Percentiles rank a stretch among this genome's conserved stretches.
Evolutionary conservation across 2,113 vertebrate genomes (phyloP).

Genomic region (Xenotilapia caudafasciata): DNA sequence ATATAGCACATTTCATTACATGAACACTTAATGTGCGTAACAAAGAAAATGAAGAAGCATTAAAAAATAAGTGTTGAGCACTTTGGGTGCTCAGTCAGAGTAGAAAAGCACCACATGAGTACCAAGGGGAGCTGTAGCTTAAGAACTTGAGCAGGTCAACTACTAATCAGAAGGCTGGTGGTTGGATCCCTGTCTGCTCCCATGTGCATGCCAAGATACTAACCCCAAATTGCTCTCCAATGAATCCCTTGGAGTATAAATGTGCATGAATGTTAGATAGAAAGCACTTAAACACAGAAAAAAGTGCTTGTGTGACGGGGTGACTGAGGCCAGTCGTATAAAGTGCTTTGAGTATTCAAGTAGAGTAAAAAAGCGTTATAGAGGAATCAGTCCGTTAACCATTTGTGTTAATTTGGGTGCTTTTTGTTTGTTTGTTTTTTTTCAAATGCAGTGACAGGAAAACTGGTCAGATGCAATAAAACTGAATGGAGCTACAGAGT

Average conservation of each 20-base stretch:
- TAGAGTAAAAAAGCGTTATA: background rate
- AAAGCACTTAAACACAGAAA: background rate
- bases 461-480: background rate
- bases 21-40: background rate
- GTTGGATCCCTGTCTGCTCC: background rate
- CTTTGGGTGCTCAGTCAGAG: background rate
- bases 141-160: background rate
- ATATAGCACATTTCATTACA: background rate
- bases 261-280: background rate
- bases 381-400: background rate
- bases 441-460: background rate
- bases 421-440: background rate
- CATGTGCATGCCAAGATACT: background rate
- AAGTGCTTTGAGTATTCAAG: background rate
- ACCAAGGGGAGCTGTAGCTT: background rate
- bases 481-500: background rate
- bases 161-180: background rate
- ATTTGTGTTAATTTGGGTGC: background rate
- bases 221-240: background rate
- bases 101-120: background rate
- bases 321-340: background rate
- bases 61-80: background rate
- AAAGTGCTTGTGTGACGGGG: background rate
- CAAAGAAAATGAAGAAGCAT: background rate
- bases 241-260: background rate